Evolutionary conservation across 2,888 invertebrate species (phyloP).

Genomic region (Cetonia aurata): DNA sequence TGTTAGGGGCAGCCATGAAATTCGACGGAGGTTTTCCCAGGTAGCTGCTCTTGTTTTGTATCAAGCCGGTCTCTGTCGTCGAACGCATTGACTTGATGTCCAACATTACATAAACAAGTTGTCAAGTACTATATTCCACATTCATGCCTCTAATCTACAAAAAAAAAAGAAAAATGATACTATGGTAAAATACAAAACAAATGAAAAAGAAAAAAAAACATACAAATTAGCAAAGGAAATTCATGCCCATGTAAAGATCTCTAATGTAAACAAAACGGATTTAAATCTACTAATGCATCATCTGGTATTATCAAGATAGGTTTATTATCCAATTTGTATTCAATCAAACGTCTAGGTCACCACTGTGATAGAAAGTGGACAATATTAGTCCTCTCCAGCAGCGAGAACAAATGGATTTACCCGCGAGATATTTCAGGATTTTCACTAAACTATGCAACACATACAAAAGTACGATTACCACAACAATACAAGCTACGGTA

Average conservation of each 20-base stretch:
- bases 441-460: slow-evolving; percentile 47
- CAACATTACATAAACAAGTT: slow-evolving; percentile 73
- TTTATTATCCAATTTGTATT: slow-evolving; percentile 48
- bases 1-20: slow-evolving; percentile 64
- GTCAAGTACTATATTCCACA: slow-evolving; percentile 57
- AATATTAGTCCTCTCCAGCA: slow-evolving; percentile 29
- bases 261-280: slow-evolving; percentile 32
- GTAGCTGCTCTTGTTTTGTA: slow-evolving; percentile 72
- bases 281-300: slow-evolving; percentile 30
- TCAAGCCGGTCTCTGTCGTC: slow-evolving; percentile 75
- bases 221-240: slow-evolving; percentile 44
- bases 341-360: slow-evolving; percentile 46
- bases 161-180: slow-evolving; percentile 37
- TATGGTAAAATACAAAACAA: slow-evolving; percentile 8
- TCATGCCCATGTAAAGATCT: slow-evolving; percentile 6
- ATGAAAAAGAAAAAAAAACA: slow-evolving; percentile 24
- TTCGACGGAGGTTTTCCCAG: slow-evolving; percentile 63
- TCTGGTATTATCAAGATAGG: slow-evolving; percentile 21
- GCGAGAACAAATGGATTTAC: not conserved
- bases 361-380: slow-evolving; percentile 41
- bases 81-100: slow-evolving; percentile 81
- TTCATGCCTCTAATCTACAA: slow-evolving; percentile 57
- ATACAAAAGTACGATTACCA: slow-evolving; percentile 43
- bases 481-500: slow-evolving; percentile 39
- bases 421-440: not conserved